phyloP scores from a whole-genome alignment of 2,797 vertebrate species.

The Stomatorhinus walkeri region DNA sequence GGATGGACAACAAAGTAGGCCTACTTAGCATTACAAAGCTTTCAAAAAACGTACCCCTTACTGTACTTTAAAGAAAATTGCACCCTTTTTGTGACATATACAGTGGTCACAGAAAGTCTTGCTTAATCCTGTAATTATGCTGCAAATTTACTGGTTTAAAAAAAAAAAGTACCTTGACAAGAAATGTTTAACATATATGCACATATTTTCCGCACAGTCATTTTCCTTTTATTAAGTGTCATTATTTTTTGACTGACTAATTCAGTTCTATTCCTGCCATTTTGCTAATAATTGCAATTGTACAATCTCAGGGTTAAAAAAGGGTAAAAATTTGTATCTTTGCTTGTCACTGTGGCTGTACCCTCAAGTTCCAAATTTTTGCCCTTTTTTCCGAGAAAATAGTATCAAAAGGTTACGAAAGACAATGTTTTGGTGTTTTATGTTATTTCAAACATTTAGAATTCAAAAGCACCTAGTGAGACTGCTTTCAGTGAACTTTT shows the following conservation, averaged over 20 bases:
- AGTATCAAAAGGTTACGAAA: neutral
- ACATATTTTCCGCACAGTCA: neutral
- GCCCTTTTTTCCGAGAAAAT: neutral
- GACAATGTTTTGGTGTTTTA: neutral
- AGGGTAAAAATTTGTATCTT: neutral
- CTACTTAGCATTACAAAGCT: neutral
- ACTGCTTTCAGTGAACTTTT: neutral
- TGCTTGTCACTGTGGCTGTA: neutral
- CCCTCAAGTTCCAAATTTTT: neutral
- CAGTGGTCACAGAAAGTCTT: neutral
- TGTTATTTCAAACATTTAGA: neutral
- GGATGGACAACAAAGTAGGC: neutral
- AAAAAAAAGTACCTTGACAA: neutral
- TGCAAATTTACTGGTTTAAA: neutral
- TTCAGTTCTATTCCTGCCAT: neutral
- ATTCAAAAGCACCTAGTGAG: neutral
- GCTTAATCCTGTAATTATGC: neutral
- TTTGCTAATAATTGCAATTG: neutral
- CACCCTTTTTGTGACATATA: neutral
- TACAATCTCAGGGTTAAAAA: neutral
- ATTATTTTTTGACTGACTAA: neutral
- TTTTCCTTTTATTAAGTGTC: neutral
- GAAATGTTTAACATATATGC: neutral
- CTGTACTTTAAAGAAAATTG: neutral
- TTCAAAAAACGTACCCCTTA: neutral